These are phyloP conservation scores for Dermatemys mawii DNA, from an alignment of 2,113 vertebrate species.

Conservation along the genomic window DNA sequence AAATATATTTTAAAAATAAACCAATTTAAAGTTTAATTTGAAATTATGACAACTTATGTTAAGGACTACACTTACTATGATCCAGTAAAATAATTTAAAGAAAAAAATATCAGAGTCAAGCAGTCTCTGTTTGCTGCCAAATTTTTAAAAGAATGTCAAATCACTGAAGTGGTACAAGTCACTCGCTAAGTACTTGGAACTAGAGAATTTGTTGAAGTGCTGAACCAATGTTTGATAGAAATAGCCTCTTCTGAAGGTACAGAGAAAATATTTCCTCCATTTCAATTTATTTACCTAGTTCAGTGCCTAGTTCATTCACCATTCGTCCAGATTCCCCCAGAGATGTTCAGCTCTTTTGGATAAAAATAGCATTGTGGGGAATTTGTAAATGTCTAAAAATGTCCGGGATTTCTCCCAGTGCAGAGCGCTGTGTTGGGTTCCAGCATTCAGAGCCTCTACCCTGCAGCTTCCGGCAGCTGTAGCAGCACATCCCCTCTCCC, in stretches of 20 bases:
- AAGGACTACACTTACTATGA: background rate
- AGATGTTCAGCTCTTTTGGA: too few relatives aligned
- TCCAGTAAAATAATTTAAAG: background rate
- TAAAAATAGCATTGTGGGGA: too few relatives aligned
- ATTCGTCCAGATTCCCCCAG: too few relatives aligned
- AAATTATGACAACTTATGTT: background rate
- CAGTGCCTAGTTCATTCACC: slow-evolving; percentile 49
- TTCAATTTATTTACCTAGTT: slow-evolving; percentile 42
- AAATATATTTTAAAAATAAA: background rate
- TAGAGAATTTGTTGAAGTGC: background rate
- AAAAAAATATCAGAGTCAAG: background rate
- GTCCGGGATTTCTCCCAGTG: too few relatives aligned
- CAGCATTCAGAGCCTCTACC: too few relatives aligned
- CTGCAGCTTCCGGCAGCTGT: too few relatives aligned
- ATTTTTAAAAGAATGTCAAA: background rate
- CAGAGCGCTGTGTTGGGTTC: too few relatives aligned
- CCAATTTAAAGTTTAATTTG: background rate
- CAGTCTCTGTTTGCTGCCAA: background rate
- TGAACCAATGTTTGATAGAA: background rate
- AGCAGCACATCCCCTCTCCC: too few relatives aligned
- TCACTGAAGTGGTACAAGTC: background rate
- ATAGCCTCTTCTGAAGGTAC: background rate
- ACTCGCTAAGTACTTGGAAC: background rate
- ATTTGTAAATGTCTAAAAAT: too few relatives aligned
- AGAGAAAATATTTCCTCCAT: slow-evolving; percentile 1